These are phyloP conservation scores for Pachymerium ferrugineum DNA, from an alignment of 2,888 invertebrate species.

Conservation along the genomic window DNA sequence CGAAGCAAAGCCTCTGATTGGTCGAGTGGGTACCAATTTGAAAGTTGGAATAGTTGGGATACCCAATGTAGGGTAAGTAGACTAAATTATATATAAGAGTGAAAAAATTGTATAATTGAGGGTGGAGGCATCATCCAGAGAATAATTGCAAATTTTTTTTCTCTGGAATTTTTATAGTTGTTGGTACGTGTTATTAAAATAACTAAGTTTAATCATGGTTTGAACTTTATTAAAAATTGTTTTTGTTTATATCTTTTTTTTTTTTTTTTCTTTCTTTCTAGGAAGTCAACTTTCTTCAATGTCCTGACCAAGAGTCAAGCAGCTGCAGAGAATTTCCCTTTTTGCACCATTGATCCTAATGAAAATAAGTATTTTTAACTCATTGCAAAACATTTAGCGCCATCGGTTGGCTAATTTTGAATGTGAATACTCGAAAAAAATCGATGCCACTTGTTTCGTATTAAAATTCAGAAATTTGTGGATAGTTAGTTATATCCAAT, in stretches of 20 bases:
- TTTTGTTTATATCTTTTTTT: neutral
- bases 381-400: too few relatives aligned
- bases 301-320: constrained; percentile 96
- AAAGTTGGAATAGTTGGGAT: constrained; percentile 86
- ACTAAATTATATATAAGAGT: constrained; percentile 3
- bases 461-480: too few relatives aligned
- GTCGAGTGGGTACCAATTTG: constrained; percentile 90
- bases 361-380: constrained; percentile 88
- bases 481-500: too few relatives aligned
- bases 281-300: constrained; percentile 98
- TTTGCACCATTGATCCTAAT: constrained; percentile 99
- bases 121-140: neutral
- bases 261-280: constrained; percentile 39
- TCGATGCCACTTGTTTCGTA: too few relatives aligned
- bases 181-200: neutral
- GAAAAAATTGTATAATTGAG: constrained; percentile 11
- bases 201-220: neutral
- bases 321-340: constrained; percentile 97
- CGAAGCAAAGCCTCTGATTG: constrained; percentile 83
- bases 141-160: constrained; percentile 10
- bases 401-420: neutral
- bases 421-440: too few relatives aligned
- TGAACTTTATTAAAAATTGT: too few relatives aligned
- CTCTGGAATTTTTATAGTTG: constrained; percentile 14
- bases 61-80: constrained; percentile 81